Conservation (phyloP, 2,113 vertebrate genomes). For the Nannobrachium achirus region DNA sequence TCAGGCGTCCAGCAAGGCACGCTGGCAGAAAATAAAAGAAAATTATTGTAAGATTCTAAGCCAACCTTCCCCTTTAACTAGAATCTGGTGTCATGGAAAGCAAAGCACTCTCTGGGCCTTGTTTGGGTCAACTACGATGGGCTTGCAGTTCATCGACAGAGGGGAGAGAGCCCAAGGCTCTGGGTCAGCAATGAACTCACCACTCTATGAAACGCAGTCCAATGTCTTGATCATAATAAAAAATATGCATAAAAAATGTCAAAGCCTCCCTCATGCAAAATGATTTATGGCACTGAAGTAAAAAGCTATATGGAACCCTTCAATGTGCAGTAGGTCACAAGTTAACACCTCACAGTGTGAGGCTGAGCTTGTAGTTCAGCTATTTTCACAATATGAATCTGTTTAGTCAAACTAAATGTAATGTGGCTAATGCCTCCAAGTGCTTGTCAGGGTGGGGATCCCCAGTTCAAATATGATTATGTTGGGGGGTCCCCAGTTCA, state of each 20-base stretch:
- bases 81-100: constrained; percentile 32
- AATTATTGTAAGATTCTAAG: constrained; percentile 10
- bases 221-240: constrained; percentile 1
- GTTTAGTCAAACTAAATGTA: too few relatives aligned
- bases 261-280: too few relatives aligned
- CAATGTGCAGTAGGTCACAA: too few relatives aligned
- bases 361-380: too few relatives aligned
- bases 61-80: constrained; percentile 36
- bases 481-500: too few relatives aligned
- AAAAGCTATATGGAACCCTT: too few relatives aligned
- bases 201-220: constrained; percentile 38
- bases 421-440: too few relatives aligned
- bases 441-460: too few relatives aligned
- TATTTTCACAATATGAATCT: too few relatives aligned
- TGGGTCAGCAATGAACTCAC: constrained; percentile 30
- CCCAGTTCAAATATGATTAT: too few relatives aligned
- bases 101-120: constrained; percentile 34
- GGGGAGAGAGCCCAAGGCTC: constrained; percentile 10
- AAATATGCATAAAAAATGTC: background rate
- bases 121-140: constrained; percentile 32
- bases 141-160: constrained; percentile 43
- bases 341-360: too few relatives aligned
- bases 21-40: constrained; percentile 27
- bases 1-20: constrained; percentile 44
- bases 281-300: too few relatives aligned